These are phyloP conservation scores for Petaurus breviceps DNA, from an alignment of 2,113 vertebrate genomes.

Conservation along the genomic window DNA sequence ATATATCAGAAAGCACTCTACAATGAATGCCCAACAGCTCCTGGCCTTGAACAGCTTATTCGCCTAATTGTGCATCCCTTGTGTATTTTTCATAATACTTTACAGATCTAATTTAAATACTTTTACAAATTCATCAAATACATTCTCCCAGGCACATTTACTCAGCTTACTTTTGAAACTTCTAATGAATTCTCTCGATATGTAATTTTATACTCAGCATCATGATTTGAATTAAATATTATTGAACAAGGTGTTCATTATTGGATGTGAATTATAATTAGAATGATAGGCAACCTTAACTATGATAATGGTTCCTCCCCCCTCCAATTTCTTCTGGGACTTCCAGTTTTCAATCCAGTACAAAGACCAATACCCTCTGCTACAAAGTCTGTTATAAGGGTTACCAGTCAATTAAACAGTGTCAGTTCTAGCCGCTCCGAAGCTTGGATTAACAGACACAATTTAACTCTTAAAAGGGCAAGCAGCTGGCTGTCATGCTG, in stretches of 20 bases:
- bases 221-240: conserved; percentile 85
- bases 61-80: conserved; percentile 81
- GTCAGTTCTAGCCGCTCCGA: conserved; percentile 49
- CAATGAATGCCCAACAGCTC: conserved; percentile 75
- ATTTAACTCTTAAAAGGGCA: conserved; percentile 72
- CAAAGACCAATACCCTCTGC: conserved; percentile 75
- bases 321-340: conserved; percentile 71
- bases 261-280: conserved; percentile 83
- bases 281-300: conserved; percentile 78
- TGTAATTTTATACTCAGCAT: conserved; percentile 82
- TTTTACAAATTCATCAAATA: conserved; percentile 83
- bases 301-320: conserved; percentile 53
- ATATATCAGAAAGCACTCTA: conserved; percentile 69
- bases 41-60: conserved; percentile 80
- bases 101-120: conserved; percentile 87
- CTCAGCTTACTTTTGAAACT: conserved; percentile 84
- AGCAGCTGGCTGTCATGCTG: conserved; percentile 8
- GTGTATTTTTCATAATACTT: conserved; percentile 83
- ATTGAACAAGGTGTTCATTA: conserved; percentile 84
- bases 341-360: conserved; percentile 71
- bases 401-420: conserved; percentile 76
- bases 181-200: conserved; percentile 85
- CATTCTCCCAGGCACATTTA: conserved; percentile 85
- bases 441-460: conserved; percentile 58
- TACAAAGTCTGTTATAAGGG: conserved; percentile 65